These are phyloP conservation scores for Ischnura elegans DNA, from an alignment of 2,888 invertebrate species.

Conservation along the genomic window DNA sequence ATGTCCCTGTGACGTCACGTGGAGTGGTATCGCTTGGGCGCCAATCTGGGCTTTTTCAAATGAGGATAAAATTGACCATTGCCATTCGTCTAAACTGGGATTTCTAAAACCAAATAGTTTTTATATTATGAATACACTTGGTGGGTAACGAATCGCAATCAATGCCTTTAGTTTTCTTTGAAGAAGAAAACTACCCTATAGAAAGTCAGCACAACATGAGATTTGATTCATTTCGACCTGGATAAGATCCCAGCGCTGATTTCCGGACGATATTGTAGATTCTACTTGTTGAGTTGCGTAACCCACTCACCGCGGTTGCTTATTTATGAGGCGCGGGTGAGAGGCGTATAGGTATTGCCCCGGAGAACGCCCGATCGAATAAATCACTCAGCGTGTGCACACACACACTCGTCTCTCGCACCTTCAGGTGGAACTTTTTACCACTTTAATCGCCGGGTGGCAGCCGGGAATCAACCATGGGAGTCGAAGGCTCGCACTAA, in stretches of 20 bases:
- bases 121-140: too few species aligned
- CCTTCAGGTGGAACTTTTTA: not conserved
- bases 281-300: not conserved
- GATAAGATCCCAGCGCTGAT: not conserved
- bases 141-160: too few species aligned
- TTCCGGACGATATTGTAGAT: not conserved
- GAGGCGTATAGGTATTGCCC: too few species aligned
- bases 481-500: not conserved
- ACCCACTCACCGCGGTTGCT: not conserved
- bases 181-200: too few species aligned
- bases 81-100: too few species aligned
- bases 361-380: not conserved
- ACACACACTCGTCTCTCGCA: not conserved
- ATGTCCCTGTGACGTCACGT: too few species aligned
- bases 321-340: not conserved
- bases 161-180: too few species aligned
- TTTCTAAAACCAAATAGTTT: too few species aligned
- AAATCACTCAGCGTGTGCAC: not conserved
- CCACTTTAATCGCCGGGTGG: not conserved
- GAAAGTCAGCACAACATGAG: too few species aligned
- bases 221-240: not conserved
- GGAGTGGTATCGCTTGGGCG: too few species aligned
- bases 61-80: too few species aligned
- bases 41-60: too few species aligned
- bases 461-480: not conserved